phyloP scores from a whole-genome alignment of 2,888 invertebrate genomes.

The Drosophila neotestacea region DNA sequence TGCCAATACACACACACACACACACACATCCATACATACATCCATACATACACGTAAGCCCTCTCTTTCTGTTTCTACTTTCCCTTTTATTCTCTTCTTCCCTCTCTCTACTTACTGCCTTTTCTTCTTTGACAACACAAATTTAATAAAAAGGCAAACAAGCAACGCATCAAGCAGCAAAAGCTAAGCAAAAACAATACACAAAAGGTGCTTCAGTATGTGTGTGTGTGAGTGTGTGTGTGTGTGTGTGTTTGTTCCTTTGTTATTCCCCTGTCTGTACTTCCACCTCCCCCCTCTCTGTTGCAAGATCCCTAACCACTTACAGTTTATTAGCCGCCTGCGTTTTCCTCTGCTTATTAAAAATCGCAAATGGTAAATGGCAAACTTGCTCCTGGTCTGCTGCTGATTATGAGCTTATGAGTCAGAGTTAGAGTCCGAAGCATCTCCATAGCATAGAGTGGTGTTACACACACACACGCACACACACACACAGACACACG shows the following conservation, averaged over 20 bases:
- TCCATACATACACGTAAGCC: neutral
- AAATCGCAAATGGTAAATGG: conserved; percentile 56
- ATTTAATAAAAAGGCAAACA: conserved; percentile 50
- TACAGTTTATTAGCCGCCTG: conserved; percentile 54
- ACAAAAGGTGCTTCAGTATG: conserved; percentile 19
- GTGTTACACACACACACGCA: neutral
- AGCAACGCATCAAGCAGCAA: conserved; percentile 33
- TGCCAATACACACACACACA: conserved; percentile 1
- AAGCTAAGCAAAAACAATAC: conserved; percentile 48
- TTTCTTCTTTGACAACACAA: conserved; percentile 15
- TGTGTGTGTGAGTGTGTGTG: conserved; percentile 3
- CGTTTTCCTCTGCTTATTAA: conserved; percentile 60
- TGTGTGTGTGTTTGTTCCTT: conserved; percentile 2
- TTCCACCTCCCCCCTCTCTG: neutral
- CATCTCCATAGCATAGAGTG: neutral
- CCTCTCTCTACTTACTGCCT: neutral
- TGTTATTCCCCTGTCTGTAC: neutral
- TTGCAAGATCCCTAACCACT: conserved; percentile 17
- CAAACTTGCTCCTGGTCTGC: conserved; percentile 25
- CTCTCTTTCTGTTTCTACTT: neutral
- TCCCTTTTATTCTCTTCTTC: neutral
- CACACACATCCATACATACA: neutral
- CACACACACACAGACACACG: neutral
- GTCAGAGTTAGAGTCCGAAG: conserved; percentile 10
- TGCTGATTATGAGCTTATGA: conserved; percentile 58